phyloP scores from a whole-genome alignment of 2,113 vertebrate genomes.

The Gobiocypris rarus region DNA sequence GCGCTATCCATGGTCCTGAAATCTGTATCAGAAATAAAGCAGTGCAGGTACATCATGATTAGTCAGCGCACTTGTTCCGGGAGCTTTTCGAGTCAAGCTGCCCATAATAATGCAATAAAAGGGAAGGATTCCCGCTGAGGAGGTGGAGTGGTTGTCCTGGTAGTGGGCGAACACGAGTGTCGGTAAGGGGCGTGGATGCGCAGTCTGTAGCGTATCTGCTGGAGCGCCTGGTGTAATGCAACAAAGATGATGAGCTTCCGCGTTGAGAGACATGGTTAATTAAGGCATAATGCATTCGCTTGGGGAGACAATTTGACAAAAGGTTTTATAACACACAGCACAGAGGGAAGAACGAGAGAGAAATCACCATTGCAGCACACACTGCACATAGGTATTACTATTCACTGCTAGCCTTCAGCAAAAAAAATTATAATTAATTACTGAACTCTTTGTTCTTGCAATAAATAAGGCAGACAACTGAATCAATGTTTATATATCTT shows the following conservation, averaged over 20 bases:
- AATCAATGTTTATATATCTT: slow-evolving; percentile 46
- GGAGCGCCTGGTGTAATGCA: slow-evolving; percentile 30
- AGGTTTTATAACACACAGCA: slow-evolving; percentile 25
- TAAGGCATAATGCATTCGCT: slow-evolving; percentile 39
- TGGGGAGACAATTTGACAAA: slow-evolving; percentile 44
- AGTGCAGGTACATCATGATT: slow-evolving; percentile 41
- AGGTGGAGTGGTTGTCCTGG: slow-evolving; percentile 33
- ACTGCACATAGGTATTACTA: slow-evolving; percentile 22
- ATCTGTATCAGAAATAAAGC: not conserved
- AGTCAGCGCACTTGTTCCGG: slow-evolving; percentile 58
- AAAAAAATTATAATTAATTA: not conserved
- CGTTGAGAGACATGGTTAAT: slow-evolving; percentile 44
- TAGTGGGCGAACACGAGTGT: slow-evolving; percentile 36
- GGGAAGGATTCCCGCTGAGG: slow-evolving; percentile 57
- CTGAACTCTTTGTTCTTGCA: not conserved
- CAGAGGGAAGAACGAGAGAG: not conserved
- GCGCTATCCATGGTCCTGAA: slow-evolving; percentile 65
- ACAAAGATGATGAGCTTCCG: slow-evolving; percentile 44
- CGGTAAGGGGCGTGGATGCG: slow-evolving; percentile 41
- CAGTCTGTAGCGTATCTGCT: slow-evolving; percentile 28
- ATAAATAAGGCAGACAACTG: not conserved
- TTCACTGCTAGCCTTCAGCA: slow-evolving; percentile 1
- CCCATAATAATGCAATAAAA: slow-evolving; percentile 52
- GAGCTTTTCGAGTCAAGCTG: slow-evolving; percentile 52
- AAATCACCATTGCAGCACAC: slow-evolving; percentile 32